phyloP scores from a whole-genome alignment of 2,113 vertebrate genomes.

The Pholis gunnellus region DNA sequence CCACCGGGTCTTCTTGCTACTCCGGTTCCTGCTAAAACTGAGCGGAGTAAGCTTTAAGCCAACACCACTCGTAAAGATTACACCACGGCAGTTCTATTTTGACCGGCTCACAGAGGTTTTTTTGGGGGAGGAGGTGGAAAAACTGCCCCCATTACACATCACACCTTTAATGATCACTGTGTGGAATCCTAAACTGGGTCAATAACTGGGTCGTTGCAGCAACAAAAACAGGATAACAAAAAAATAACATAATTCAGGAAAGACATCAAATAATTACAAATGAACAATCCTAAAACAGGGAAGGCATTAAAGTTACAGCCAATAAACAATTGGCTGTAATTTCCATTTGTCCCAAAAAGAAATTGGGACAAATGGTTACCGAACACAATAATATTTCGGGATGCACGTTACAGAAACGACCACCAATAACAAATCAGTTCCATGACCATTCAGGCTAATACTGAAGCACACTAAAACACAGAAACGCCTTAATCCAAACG shows the following conservation, averaged over 20 bases:
- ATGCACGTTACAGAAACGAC: background rate
- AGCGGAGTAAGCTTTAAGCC: too few relatives aligned
- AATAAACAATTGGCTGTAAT: too few relatives aligned
- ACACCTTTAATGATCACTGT: slow-evolving; percentile 25
- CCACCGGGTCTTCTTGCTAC: too few relatives aligned
- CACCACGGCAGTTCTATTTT: too few relatives aligned
- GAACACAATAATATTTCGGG: background rate
- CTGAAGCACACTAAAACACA: background rate
- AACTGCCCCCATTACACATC: background rate
- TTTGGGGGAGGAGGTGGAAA: too few relatives aligned
- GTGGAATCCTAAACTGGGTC: slow-evolving; percentile 55
- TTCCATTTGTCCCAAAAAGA: too few relatives aligned
- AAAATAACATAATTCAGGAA: slow-evolving; percentile 19
- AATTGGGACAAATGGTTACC: background rate
- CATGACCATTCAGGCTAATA: background rate
- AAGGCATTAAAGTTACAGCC: background rate
- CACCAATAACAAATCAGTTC: background rate
- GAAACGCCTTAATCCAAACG: background rate
- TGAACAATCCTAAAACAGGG: background rate
- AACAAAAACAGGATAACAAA: background rate
- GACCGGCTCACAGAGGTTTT: too few relatives aligned
- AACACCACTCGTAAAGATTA: too few relatives aligned
- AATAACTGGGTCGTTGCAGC: slow-evolving; percentile 53
- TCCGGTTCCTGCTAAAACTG: too few relatives aligned
- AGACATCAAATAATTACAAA: slow-evolving; percentile 31